phyloP scores from a whole-genome alignment of 2,113 vertebrate genomes.

The Cygnus atratus region DNA sequence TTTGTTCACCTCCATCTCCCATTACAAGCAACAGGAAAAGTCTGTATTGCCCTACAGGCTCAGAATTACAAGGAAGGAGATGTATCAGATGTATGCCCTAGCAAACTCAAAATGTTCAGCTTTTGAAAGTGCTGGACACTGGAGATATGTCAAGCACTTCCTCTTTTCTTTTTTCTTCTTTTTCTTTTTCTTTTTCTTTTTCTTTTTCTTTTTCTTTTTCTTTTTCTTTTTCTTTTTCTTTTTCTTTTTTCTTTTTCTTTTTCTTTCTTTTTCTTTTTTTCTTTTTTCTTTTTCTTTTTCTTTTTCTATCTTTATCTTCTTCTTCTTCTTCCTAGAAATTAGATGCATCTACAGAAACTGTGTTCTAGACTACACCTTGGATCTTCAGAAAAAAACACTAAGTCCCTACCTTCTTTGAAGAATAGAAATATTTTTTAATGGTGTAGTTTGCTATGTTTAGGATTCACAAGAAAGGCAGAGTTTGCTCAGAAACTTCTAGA shows the following conservation, averaged over 20 bases:
- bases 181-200: no score
- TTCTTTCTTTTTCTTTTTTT: no score
- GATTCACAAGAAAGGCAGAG: not conserved
- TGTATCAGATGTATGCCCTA: not conserved
- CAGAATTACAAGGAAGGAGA: not conserved
- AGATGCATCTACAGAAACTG: not conserved
- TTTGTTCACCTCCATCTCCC: not conserved
- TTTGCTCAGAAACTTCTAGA: not conserved
- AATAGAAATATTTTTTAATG: not conserved
- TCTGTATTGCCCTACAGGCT: accelerated
- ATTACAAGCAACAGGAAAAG: not conserved
- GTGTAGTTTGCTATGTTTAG: not conserved
- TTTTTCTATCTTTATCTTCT: no score
- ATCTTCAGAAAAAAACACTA: not conserved
- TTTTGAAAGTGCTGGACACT: not conserved
- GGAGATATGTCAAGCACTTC: not conserved
- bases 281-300: no score
- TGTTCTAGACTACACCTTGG: not conserved
- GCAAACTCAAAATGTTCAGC: not conserved
- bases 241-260: no score
- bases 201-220: no score
- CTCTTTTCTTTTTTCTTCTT: not conserved
- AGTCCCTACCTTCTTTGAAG: not conserved
- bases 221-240: no score
- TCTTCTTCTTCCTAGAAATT: not conserved